Base-by-base conservation (phyloP, 1,140 invertebrate species). In the Procambarus virginalis region DNA sequence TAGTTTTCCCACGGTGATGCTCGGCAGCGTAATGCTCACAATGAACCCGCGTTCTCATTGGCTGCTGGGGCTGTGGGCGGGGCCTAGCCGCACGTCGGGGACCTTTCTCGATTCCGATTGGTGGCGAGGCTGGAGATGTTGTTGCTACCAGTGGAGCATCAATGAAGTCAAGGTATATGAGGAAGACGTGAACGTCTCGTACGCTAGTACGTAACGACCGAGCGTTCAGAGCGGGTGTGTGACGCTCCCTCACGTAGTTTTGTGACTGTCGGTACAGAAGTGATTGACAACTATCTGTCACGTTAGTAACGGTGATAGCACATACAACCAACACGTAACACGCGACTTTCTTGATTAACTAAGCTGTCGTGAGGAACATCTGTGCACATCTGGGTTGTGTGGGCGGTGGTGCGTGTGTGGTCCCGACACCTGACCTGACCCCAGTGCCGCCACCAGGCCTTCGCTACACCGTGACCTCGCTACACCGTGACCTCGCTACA, bases 161-260 rank as follows among this genome's bases (percentile, higher is more conserved):
- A 89, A 89, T 89, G 88, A 89, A 89, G 60, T 89, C 45, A 79
- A 78, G 88, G 81, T 84, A 89, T 84, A 89, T 78, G 88, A 89
- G 81, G 87, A 77, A 82, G 87, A 73, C 58, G 34, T 83, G 60
- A 49, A 60, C 51, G 22, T 77, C 81, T 84, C 80, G 76, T 84
- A 89, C 82, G 75, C 82, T 89, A 84, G 82, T 84, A 64, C 60
- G 84, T 77, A 78, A 51, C 81, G 46, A 49, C n/a, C 78, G 55
- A n/a, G 45, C 45, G 60, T 46, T 55, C 8, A 3, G 75, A 70
- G 58, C 14, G 81, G 81, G 34, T 17, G 46, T 34, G 51, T 75
- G 17, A 51, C 78, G n/a, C 58, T 46, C 64, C 4, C 68, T 51
- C 34, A 12, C 45, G 10, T 10, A 51, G 45, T 84, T 51, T 75